Evolutionary conservation across 2,888 invertebrate genomes (phyloP), one percentile per base, ranked within the genome.

Genomic region (Invenusta paracnida): DNA sequence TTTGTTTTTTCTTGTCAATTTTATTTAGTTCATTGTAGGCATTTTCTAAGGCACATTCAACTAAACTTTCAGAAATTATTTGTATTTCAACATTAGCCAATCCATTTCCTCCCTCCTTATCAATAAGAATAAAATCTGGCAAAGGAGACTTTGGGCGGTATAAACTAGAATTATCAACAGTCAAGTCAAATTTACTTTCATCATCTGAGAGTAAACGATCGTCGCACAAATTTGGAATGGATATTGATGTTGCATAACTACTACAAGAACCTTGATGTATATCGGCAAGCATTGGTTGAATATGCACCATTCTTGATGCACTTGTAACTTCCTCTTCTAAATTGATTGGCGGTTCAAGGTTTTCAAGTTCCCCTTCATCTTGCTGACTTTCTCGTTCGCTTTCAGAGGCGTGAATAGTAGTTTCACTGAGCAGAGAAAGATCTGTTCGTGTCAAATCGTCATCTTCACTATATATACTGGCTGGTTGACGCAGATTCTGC

Each of bases 321-420:
- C n/a, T 23, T 13, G 13, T 5, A 17, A 23, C 13, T 13, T 73
- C 73, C 2, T 73, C 73, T 17, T 73, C 73, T n/a, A 73, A 17
- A 23, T 73, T 73, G 2, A 73, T 23, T 13, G 25, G 1, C n/a
- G 11, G 11, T 17, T 73, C 73, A 73, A n/a, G 2, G n/a, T 73
- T 13, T 13, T 73, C 73, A 13, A 73, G 11, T n/a, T 73, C 73
- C n/a, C n/a, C 73, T 17, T 73, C 73, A 23, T 73, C 73, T 73
- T 73, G 73, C n/a, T 73, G 73, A 73, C 73, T 73, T 73, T 73
- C 73, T 73, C 73, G 11, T 25, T 73, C 73, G 23, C 73, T 73
- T 73, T 25, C 73, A 2, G 73, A 73, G 5, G 73, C 17, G 23
- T 73, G 73, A 73, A 73, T 73, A n/a, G 73, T 73, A 5, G 25